Conservation (phyloP, 1,140 invertebrate species). For the Argopecten irradians region DNA sequence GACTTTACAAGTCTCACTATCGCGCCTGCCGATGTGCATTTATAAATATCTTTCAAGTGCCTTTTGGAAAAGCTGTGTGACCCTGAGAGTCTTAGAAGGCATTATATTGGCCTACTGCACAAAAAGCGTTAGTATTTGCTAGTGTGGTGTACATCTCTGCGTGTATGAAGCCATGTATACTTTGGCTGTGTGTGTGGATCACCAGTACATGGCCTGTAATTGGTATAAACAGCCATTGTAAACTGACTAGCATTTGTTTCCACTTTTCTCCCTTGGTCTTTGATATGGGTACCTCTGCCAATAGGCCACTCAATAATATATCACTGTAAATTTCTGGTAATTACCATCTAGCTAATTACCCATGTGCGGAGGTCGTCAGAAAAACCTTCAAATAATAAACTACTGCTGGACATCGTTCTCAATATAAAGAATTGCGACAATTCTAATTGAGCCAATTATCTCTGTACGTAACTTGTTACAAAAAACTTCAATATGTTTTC, state of each 20-base stretch:
- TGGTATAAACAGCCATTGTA: not conserved
- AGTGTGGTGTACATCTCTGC: not conserved
- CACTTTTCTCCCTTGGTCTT: not conserved
- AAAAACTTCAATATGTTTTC: too few species aligned
- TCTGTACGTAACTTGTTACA: too few species aligned
- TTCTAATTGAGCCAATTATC: too few species aligned
- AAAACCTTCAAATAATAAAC: too few species aligned
- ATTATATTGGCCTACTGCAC: conserved; percentile 8
- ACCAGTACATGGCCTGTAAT: not conserved
- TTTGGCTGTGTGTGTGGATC: not conserved
- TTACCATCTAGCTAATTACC: not conserved
- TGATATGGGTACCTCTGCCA: conserved; percentile 13
- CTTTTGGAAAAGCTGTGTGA: not conserved
- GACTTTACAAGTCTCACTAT: conserved; percentile 7
- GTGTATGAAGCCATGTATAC: not conserved
- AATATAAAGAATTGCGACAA: too few species aligned
- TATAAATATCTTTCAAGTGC: conserved; percentile 23
- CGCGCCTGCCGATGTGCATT: conserved; percentile 13
- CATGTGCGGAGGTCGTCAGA: not conserved
- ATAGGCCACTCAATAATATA: not conserved
- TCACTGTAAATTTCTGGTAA: not conserved
- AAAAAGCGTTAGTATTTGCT: not conserved
- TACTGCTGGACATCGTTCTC: too few species aligned
- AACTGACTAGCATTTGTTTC: not conserved
- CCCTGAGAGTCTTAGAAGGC: conserved; percentile 2